Evolutionary conservation across 2,797 vertebrate species (phyloP), one percentile per base, ranked within the genome.

Genomic region (Myotis planiceps): DNA sequence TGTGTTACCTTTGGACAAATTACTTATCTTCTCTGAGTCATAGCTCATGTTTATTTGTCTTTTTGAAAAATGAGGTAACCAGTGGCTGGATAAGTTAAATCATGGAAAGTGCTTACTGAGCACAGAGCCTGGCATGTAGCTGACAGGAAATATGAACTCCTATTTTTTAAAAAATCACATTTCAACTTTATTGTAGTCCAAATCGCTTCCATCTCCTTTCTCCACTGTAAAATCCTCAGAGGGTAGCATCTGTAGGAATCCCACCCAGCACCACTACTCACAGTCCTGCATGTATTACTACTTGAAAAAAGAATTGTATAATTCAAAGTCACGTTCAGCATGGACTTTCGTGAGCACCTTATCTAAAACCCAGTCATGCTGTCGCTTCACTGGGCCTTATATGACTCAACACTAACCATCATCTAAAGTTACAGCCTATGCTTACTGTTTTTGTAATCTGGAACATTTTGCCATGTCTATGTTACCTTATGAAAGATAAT

Each of bases 31-130:
- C 74, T 89, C 66, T 66, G 58, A 80, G 27, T 68, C 65, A 80
- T 21, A 27, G 49, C 25, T 74, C 53, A 21, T 21, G 34, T 89
- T 75, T 60, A 49, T 47, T 65, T 87, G 60, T 42, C 71, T 72
- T 94, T 88, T 91, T 83, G 49, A 53, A 87, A 95, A 76, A 66
- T 27, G 42, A 92, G 45, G 37, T 65, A 55, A 21, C 45, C 45
- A 3, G 37, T 49, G 27, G 34, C 55, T 80, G 75, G 82, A 51
- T 39, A 34, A 71, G 32, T 49, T 68, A 94, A 91, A 74, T 78
- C 12, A 27, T 34, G 10, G 34, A 55, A 80, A 19, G 42, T 42
- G 9, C 51, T 87, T 55, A 87, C 47, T 51, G 49, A 75, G 66
- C 84, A 29, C 49, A 84, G 25, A 91, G 18, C 60, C n/a, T 66